These are phyloP conservation scores for Coregonus suidteri DNA, from an alignment of 2,797 vertebrate genomes.

Conservation along the genomic window DNA sequence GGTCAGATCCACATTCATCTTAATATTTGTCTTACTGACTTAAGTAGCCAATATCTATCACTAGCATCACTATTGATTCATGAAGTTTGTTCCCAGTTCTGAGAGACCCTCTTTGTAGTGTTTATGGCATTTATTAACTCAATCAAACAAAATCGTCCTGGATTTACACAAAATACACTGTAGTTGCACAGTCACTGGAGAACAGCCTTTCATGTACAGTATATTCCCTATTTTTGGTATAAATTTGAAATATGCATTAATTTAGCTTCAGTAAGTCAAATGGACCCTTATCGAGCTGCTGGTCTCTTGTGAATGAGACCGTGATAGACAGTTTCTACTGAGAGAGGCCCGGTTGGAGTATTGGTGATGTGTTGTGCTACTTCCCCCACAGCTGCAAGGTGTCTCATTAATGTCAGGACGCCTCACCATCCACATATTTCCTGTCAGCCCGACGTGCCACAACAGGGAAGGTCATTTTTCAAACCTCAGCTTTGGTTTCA, in stretches of 20 bases:
- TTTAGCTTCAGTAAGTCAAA: background rate
- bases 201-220: background rate
- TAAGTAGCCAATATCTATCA: background rate
- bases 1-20: background rate
- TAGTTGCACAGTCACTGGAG: background rate
- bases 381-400: slow-evolving; percentile 33
- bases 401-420: slow-evolving; percentile 46
- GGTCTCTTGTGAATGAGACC: background rate
- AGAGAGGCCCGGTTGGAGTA: background rate
- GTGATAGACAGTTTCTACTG: no score
- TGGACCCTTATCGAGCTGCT: background rate
- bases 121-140: background rate
- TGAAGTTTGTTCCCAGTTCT: background rate
- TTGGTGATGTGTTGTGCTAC: slow-evolving; percentile 7
- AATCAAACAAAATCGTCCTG: background rate
- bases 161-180: background rate
- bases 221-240: background rate
- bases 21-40: background rate
- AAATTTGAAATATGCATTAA: background rate
- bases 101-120: background rate
- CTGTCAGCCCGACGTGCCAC: slow-evolving; percentile 33
- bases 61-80: background rate
- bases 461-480: slow-evolving; percentile 52
- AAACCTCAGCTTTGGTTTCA: slow-evolving; percentile 44
- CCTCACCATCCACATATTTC: slow-evolving; percentile 40